Evolutionary conservation across 2,888 invertebrate species (phyloP).

Genomic region (Entomobrya multifasciata): DNA sequence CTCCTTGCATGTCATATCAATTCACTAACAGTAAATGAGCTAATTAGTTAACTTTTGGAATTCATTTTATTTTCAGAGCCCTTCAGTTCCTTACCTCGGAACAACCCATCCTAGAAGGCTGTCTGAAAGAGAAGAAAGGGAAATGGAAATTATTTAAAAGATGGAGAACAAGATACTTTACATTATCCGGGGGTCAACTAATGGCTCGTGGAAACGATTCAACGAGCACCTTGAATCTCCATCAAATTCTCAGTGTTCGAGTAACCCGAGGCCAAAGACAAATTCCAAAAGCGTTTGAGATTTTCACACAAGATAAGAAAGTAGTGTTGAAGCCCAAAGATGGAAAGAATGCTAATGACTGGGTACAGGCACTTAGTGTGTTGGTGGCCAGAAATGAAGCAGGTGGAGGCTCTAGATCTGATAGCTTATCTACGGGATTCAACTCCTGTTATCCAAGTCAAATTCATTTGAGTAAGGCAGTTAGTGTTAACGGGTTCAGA

Average conservation of each 20-base stretch:
- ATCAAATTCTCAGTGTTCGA: constrained; percentile 96
- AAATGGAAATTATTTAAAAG: constrained; percentile 92
- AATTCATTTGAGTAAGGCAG: constrained; percentile 73
- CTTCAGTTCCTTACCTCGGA: constrained; percentile 88
- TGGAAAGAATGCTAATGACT: constrained; percentile 96
- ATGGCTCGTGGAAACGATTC: constrained; percentile 80
- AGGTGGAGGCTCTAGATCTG: constrained; percentile 44
- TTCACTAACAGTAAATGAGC: not conserved
- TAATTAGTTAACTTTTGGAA: not conserved
- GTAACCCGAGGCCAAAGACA: constrained; percentile 94
- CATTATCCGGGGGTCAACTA: constrained; percentile 94
- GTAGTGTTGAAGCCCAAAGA: constrained; percentile 96
- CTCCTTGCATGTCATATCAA: not conserved
- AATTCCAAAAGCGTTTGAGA: constrained; percentile 97
- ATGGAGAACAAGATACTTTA: constrained; percentile 87
- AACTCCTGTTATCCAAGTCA: constrained; percentile 66
- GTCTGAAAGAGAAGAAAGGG: constrained; percentile 94
- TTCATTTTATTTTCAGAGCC: constrained; percentile 83
- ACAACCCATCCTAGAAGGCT: constrained; percentile 93
- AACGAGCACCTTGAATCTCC: constrained; percentile 88
- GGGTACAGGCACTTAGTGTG: constrained; percentile 84
- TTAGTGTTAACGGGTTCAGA: constrained; percentile 72
- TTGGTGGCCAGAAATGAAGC: constrained; percentile 75
- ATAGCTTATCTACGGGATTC: constrained; percentile 57
- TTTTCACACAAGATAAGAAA: constrained; percentile 95